Evolutionary conservation across 2,797 vertebrate genomes (phyloP), one percentile per base, ranked within the genome.

Genomic region (Coccyzus lansbergi): DNA sequence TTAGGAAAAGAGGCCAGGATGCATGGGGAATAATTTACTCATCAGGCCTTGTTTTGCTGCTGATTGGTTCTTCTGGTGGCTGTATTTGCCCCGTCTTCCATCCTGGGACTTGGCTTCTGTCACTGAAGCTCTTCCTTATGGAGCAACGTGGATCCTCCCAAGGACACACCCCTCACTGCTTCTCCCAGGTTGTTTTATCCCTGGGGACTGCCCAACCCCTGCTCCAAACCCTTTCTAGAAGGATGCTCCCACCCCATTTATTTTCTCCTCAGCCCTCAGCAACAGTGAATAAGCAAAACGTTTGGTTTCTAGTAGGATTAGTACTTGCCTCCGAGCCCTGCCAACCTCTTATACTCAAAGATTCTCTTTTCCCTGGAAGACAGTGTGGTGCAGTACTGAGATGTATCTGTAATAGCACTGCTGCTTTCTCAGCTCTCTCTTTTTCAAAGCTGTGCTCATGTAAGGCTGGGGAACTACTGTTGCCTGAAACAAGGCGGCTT

Each of bases 51-150:
- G 91, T 29, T 21, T 42, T 22, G 12, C 75, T 60, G 40, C 16
- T 68, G 7, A 70, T 78, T 58, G 36, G 10, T 81, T 88, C 5
- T 86, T 72, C 10, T 0, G 0, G 38, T 46, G 48, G 22, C 56
- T 28, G 6, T 48, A 7, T 74, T 1, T 0, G 38, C 40, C 65
- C 0, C 48, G 8, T 29, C 60, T 67, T 55, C 18, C 36, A 2
- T 80, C 56, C 56, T 3, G 29, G 55, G 24, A 36, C 64, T 70
- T 40, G 84, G 22, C 81, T 79, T 80, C 70, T 64, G 15, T 28
- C 24, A 2, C 24, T 38, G 31, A 12, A 46, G 25, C n/a, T 3
- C n/a, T 78, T 71, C 5, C 0, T 59, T 48, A 22, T 40, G 48
- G 71, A 88, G 59, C 69, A 62, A 3, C 14, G 1, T 2, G 16